Evolutionary conservation across 2,113 vertebrate genomes (phyloP), one percentile per base, ranked within the genome.

Genomic region (Erythrocercus mccallii): DNA sequence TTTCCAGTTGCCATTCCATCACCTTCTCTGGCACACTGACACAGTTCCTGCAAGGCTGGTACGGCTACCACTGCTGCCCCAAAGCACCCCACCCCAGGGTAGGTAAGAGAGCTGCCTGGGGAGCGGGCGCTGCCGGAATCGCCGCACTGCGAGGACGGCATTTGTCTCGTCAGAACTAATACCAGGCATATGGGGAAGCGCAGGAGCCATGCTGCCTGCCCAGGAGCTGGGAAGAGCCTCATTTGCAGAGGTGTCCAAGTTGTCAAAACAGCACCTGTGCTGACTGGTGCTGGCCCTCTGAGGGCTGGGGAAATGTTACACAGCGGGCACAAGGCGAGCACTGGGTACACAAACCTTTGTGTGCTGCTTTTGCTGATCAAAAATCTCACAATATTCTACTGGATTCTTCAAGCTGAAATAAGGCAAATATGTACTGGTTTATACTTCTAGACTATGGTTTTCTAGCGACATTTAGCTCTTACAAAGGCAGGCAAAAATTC

Each of bases 201-300:
- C 58, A 53, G 86, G 35, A 78, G 89, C 86, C 6, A 5, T 65
- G 91, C 83, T 89, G 95, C 92, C 92, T 94, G 72, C 69, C 87
- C 3, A 1, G 60, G 79, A 90, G 80, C 92, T 87, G 85, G 88
- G 92, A 92, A 97, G 81, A 88, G 95, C 78, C 91, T 88, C 86
- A 92, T 95, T 93, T 95, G 93, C 95, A 95, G 94, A 91, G 95
- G 95, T 92, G 94, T 94, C 94, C 93, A 93, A 95, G 70, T 86
- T 95, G 94, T 96, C 95, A 95, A 94, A 97, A 95, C 94, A 96
- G 93, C 94, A 94, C 95, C 96, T 94, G 95, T 95, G 95, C 91
- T 96, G 95, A 96, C 50, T 87, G 82, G 66, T 95, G 87, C 81
- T 94, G 93, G 93, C 94, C 94, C 87, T 91, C 84, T 12, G 57